phyloP scores from a whole-genome alignment of 1,140 invertebrate genomes.

The Triops cancriformis region DNA sequence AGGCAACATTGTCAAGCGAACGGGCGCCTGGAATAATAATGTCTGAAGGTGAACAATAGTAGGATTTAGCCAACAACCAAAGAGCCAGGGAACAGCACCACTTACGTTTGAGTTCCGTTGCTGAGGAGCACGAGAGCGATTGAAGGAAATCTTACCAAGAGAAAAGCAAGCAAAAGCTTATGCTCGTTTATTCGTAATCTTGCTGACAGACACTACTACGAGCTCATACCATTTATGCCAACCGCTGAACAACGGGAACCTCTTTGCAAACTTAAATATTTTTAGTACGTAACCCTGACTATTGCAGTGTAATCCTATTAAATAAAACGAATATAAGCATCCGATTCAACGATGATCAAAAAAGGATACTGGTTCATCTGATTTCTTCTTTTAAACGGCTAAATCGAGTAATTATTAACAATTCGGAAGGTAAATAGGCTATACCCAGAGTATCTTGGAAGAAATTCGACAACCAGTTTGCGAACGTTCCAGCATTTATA shows the following conservation, averaged over 20 bases:
- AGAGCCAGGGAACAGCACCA: neutral
- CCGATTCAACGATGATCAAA: too few species aligned
- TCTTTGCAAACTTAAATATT: neutral
- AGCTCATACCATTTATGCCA: neutral
- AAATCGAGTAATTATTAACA: too few species aligned
- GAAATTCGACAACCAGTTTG: too few species aligned
- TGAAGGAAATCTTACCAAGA: neutral
- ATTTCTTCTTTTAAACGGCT: too few species aligned
- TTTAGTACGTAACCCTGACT: neutral
- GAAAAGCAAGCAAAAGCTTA: constrained; percentile 5
- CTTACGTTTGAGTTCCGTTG: neutral
- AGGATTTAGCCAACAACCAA: neutral
- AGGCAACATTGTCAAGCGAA: constrained; percentile 1
- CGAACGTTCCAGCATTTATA: too few species aligned
- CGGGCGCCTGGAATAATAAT: constrained; percentile 4
- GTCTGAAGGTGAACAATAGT: neutral
- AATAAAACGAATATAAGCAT: too few species aligned
- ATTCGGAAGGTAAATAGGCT: too few species aligned
- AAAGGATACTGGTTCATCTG: too few species aligned
- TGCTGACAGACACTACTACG: neutral
- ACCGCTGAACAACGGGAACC: neutral
- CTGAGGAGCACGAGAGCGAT: neutral
- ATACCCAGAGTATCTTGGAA: too few species aligned
- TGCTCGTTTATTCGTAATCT: neutral
- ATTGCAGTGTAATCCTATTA: neutral